These are phyloP conservation scores for Machimus rusticus DNA, from an alignment of 2,888 invertebrate genomes.

Conservation along the genomic window DNA sequence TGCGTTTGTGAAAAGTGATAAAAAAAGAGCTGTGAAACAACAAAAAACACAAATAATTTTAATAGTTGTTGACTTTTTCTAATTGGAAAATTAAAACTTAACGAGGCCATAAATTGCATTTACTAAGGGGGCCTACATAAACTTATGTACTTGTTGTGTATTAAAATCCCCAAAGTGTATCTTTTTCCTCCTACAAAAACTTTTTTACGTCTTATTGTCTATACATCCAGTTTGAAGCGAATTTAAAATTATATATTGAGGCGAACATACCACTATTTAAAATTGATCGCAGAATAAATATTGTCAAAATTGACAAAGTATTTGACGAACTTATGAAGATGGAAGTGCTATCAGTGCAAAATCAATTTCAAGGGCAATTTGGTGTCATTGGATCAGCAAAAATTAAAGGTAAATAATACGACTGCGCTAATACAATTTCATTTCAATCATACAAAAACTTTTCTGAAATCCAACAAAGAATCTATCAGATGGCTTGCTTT, in stretches of 20 bases:
- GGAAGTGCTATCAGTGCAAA: slow-evolving; percentile 82
- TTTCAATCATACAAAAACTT: background rate
- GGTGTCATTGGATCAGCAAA: slow-evolving; percentile 66
- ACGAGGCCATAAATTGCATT: background rate
- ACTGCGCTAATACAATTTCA: background rate
- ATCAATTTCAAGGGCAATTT: slow-evolving; percentile 78
- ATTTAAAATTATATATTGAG: background rate
- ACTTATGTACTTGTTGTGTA: background rate
- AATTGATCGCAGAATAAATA: slow-evolving; percentile 9
- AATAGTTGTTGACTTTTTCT: slow-evolving; percentile 5
- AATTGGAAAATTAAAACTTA: background rate
- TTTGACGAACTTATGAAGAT: slow-evolving; percentile 66
- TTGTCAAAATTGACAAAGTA: slow-evolving; percentile 56
- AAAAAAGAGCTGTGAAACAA: slow-evolving; percentile 51
- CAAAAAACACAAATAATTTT: background rate
- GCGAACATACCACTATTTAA: background rate
- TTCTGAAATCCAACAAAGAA: background rate
- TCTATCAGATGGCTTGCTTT: background rate
- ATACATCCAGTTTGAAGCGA: background rate
- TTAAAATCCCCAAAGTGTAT: background rate
- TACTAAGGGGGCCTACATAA: background rate
- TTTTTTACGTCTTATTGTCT: background rate
- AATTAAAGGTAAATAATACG: slow-evolving; percentile 71
- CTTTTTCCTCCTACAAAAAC: background rate
- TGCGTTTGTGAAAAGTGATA: slow-evolving; percentile 48